phyloP scores from a whole-genome alignment of 35 echinoderm and acorn worm genomes.

The Heliocidaris erythrogramma region DNA sequence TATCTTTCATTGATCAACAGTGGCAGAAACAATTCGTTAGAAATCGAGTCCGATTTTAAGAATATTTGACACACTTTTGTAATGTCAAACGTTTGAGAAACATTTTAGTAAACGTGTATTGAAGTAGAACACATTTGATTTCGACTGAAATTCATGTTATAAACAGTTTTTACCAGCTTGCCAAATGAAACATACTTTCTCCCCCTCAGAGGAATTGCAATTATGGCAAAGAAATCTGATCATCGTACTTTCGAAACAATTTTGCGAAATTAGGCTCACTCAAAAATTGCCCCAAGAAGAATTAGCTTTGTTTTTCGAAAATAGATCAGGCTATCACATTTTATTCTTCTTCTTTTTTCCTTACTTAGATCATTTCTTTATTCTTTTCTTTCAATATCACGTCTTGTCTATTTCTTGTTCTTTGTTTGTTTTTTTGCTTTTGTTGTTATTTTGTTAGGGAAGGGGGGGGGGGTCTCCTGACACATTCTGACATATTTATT shows the following conservation, averaged over 20 bases:
- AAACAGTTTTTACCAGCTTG: background rate
- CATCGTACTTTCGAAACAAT: background rate
- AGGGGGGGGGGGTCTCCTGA: background rate
- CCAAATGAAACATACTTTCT: background rate
- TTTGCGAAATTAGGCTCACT: too few relatives aligned
- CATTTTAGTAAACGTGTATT: background rate
- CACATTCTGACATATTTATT: background rate
- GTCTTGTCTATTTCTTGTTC: background rate
- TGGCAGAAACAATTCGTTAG: background rate
- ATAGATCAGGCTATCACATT: background rate
- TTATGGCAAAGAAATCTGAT: background rate
- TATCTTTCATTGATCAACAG: background rate
- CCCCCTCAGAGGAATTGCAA: background rate
- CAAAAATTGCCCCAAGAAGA: background rate
- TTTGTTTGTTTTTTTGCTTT: background rate
- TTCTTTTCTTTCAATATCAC: background rate
- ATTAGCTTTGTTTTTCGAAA: background rate
- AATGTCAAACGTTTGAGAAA: background rate
- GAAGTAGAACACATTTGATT: background rate
- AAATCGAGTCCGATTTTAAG: background rate
- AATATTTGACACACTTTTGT: background rate
- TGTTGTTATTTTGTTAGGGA: background rate
- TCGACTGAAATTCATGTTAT: background rate
- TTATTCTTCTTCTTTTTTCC: background rate
- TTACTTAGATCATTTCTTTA: background rate